Evolutionary conservation across 2,113 vertebrate species (phyloP), one percentile per base, ranked within the genome.

Genomic region (Melanerpes formicivorus): DNA sequence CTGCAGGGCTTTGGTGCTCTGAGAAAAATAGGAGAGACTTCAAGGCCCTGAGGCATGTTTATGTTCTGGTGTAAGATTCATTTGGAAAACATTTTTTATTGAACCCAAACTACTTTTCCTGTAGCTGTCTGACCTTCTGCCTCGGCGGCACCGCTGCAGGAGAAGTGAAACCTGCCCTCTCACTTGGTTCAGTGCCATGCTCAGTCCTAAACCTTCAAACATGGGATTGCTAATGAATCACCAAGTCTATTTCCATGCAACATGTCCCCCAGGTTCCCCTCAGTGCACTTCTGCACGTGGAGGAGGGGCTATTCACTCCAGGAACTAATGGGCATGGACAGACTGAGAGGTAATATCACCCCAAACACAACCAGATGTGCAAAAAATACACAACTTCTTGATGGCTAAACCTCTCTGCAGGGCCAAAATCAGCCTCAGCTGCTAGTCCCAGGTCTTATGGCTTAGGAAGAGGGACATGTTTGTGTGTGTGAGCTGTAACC

Each of bases 351-450:
- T 37, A 92, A 54, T 72, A 73, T 72, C 59, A 62, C 34, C 80
- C 55, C 84, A 93, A 95, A 79, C 5, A 27, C 84, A 93, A 94
- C 77, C 95, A 95, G 80, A 92, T 94, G 91, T 87, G 87, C 70
- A 71, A 60, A 34, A 71, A 66, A 52, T 44, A 92, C 73, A 78
- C 3, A 18, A 18, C 29, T 34, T 74, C 44, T 56, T 2, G 1
- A 8, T 10, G 87, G 77, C 25, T 60, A 44, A 75, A 75, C 79
- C 80, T 81, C 67, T 65, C 55, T 69, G 58, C 54, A 25, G 70
- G 84, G 64, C 63, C 84, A 71, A 88, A 92, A 92, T 69, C 76
- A 87, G 73, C 34, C 69, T 86, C 87, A 74, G 89, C 59, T 89
- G 93, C 73, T 21, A 12, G 58, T 84, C 87, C 66, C 77, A 93